A percentile compares a stretch with the other conserved stretches of the same genome.
Conservation (phyloP, 1,140 invertebrate species). For the Copidosoma floridanum region DNA sequence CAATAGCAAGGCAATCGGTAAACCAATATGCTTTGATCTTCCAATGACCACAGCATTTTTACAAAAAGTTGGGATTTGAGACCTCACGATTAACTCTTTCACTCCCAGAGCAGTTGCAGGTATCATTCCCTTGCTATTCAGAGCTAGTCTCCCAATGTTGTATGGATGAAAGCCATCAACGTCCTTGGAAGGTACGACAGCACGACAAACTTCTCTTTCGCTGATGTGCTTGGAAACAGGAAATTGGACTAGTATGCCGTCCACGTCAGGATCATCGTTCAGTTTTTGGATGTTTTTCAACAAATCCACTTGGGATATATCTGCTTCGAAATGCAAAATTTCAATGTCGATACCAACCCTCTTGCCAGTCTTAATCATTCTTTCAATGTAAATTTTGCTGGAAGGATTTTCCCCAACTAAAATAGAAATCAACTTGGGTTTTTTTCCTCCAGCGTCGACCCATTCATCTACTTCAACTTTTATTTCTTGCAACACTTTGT, state of each 20-base stretch:
- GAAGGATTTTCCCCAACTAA: conserved; percentile 84
- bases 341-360: conserved; percentile 62
- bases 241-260: conserved; percentile 84
- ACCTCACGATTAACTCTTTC: conserved; percentile 73
- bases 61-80: conserved; percentile 73
- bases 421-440: conserved; percentile 76
- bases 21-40: conserved; percentile 85
- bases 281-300: conserved; percentile 65
- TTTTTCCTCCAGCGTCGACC: conserved; percentile 62
- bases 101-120: conserved; percentile 86
- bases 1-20: conserved; percentile 79
- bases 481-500: conserved; percentile 73
- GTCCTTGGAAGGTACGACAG: conserved; percentile 79
- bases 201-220: conserved; percentile 76
- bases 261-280: conserved; percentile 69
- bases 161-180: conserved; percentile 85
- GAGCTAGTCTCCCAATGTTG: conserved; percentile 75
- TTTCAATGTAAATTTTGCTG: conserved; percentile 77
- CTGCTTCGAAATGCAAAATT: conserved; percentile 60
- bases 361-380: conserved; percentile 69
- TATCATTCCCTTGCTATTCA: conserved; percentile 74
- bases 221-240: conserved; percentile 76
- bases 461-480: conserved; percentile 67
- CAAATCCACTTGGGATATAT: conserved; percentile 66
- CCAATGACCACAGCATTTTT: conserved; percentile 87